These are phyloP conservation scores for Laticauda laticaudata DNA, from an alignment of 2,113 vertebrate genomes.

Conservation along the genomic window DNA sequence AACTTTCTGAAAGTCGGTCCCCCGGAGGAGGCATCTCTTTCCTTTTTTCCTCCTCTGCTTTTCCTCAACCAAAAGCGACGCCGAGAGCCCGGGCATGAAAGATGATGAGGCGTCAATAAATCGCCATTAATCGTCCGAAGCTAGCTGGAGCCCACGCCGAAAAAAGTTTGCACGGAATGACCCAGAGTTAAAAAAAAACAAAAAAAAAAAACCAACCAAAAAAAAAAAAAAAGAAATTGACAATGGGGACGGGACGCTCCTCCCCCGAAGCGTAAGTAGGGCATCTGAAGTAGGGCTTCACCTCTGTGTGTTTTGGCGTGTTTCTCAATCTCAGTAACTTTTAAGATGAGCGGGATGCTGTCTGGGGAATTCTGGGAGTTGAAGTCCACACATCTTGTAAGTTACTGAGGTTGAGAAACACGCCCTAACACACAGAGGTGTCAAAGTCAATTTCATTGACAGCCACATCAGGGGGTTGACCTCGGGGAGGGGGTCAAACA, in stretches of 20 bases:
- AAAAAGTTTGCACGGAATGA: constrained; percentile 13
- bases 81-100: background rate
- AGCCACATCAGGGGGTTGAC: no score
- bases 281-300: background rate
- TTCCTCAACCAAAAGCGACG: constrained; percentile 21
- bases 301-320: no score
- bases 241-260: background rate
- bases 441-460: no score
- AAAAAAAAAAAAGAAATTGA: background rate
- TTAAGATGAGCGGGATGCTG: background rate
- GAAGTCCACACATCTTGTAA: background rate
- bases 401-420: background rate
- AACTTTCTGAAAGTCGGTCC: constrained; percentile 11
- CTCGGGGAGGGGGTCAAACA: no score
- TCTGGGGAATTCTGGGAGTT: background rate
- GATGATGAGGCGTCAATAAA: constrained; percentile 12
- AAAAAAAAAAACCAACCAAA: background rate
- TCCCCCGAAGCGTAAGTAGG: background rate
- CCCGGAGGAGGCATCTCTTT: constrained; percentile 14
- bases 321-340: no score
- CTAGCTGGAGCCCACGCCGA: background rate
- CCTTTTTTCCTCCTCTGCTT: background rate
- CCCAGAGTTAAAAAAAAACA: background rate
- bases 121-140: background rate
- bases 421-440: background rate